Base-by-base conservation (phyloP, 2,113 vertebrate species). In the Cebus imitator region DNA sequence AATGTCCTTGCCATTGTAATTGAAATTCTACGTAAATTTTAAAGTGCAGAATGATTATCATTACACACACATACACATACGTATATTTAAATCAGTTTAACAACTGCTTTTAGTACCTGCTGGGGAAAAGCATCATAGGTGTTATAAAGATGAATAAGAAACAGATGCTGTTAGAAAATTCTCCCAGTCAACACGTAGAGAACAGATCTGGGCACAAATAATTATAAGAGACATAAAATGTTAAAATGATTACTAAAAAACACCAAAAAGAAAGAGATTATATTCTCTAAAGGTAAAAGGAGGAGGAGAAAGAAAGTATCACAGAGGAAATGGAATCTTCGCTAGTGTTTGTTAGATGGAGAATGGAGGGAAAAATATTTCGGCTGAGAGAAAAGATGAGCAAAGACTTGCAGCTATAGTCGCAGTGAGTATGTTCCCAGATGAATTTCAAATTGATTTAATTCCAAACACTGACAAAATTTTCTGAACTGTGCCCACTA, bases 31-130 rank as follows among this genome's bases (percentile, higher is more conserved):
- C 1, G 7, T 14, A 72, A 76, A 72, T 70, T 55, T 92, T 43
- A 76, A 58, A 96, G 55, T 64, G 68, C 20, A 52, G 16, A 90
- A 90, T 66, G 30, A 37, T 35, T 50, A 90, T 66, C 23, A 30
- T 30, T 50, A 14, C 6, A 50, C 13, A 45, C 70, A 43, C 35
- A 48, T 16, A 78, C 5, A 76, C 14, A 25, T 23, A 11, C 13
- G 17, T 7, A 79, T 55, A 75, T 80, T 85, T 90, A 83, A 87
- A 86, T 89, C 70, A 43, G 48, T 73, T 83, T 87, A 97, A 87
- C 82, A 83, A 90, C 48, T 76, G 14, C 40, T 55, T 81, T 96
- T 61, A 43, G n/a, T 50, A 70, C 7, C 14, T 76, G 48, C 43
- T 91, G 48, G 58, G 35, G 21, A 45, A 87, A 95, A 37, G 27